phyloP scores from a whole-genome alignment of 2,113 vertebrate genomes.

The Bambusicola thoracicus region DNA sequence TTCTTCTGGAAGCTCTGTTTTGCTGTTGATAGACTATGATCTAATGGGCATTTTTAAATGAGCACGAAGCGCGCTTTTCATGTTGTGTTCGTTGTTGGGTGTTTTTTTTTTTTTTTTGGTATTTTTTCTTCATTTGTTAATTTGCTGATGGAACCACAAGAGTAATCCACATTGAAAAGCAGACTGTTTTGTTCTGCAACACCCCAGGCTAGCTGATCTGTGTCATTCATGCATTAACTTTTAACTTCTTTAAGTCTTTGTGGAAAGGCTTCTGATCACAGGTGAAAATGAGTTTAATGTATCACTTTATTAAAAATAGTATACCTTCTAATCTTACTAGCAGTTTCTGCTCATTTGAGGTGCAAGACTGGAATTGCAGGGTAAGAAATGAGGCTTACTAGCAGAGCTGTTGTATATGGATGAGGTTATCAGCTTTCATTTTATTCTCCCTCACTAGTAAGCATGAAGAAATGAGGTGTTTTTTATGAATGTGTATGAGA shows the following conservation, averaged over 20 bases:
- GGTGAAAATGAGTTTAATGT: constrained; percentile 16
- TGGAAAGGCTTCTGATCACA: neutral
- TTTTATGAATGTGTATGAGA: neutral
- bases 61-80: neutral
- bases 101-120: no score
- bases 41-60: neutral
- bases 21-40: neutral
- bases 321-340: neutral
- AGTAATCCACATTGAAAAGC: neutral
- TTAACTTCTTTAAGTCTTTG: neutral
- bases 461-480: neutral
- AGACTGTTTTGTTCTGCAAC: neutral
- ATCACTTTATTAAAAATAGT: neutral
- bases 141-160: neutral
- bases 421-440: neutral
- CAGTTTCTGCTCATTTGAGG: constrained; percentile 11
- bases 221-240: neutral
- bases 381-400: constrained; percentile 12
- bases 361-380: constrained; percentile 10
- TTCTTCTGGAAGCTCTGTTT: neutral
- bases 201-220: neutral
- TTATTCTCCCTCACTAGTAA: neutral
- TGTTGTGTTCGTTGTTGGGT: neutral
- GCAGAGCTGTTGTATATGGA: neutral
- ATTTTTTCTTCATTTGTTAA: neutral